Evolutionary conservation across 2,113 vertebrate genomes (phyloP), one percentile per base, ranked within the genome.

Genomic region (Lophochroa leadbeateri): DNA sequence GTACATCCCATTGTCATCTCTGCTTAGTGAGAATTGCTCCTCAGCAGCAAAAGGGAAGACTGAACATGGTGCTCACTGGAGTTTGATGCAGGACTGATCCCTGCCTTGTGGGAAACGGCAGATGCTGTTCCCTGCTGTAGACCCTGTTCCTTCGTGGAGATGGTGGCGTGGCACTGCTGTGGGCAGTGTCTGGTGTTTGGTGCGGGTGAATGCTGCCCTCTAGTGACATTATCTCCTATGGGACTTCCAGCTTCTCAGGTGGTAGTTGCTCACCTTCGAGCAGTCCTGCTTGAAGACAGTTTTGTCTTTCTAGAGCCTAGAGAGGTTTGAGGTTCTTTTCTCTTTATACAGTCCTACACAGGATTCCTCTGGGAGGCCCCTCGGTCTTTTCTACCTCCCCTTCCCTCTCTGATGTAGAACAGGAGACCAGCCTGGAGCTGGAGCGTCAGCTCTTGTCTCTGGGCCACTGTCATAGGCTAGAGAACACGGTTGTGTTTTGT

Each of bases 181-280:
- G 18, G 46, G 23, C 21, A 21, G n/a, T 10, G 49, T 37, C 39
- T 70, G 61, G n/a, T 67, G 43, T 3, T 77, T 77, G n/a, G 37
- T 46, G 52, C 0, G 1, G 39, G 17, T 50, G 65, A 60, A 81
- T 75, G 68, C 52, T 74, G 95, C 95, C 97, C 92, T 94, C 96
- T 97, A 78, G 85, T 95, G 97, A 88, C 80, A 24, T 5, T 71
- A 29, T 50, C 25, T 52, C 28, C 27, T 46, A 3, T 21, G 82
- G 57, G 39, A 72, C n/a, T 64, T 11, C 5, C 11, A 69, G 31
- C 63, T 88, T 11, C 27, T 47, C 21, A 1, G 71, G 35, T 89
- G 64, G 16, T 43, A 24, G 6, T 31, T 39, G 8, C 23, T 29
- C 18, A 1, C 5, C 7, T 2, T 0, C 13, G 7, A 33, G 31